These are phyloP conservation scores for Megaceryle torquata DNA, from an alignment of 2,113 vertebrate genomes.

Conservation along the genomic window DNA sequence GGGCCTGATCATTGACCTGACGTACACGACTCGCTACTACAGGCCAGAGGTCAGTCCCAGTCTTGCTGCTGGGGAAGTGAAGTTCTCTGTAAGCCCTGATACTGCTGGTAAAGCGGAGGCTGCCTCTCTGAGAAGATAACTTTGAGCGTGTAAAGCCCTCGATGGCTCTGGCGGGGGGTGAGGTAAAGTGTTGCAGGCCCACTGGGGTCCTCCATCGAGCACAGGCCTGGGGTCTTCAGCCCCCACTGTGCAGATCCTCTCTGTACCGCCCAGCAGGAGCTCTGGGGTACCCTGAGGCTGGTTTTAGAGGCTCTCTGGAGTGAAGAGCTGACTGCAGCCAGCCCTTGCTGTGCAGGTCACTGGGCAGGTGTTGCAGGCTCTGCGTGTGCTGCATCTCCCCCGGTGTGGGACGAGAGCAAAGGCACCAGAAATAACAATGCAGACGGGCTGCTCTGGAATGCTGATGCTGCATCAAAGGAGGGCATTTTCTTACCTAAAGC, in stretches of 20 bases:
- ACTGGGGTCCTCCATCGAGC: accelerated
- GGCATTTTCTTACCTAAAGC: background rate
- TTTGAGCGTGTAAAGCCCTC: accelerated
- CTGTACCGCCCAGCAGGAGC: background rate
- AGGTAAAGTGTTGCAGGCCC: too few species aligned
- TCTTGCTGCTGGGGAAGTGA: accelerated
- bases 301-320: background rate
- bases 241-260: background rate
- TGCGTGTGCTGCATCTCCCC: accelerated
- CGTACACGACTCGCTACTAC: slow-evolving; percentile 87
- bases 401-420: background rate
- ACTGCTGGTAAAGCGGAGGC: background rate
- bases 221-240: background rate
- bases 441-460: background rate
- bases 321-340: background rate
- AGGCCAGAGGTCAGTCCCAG: slow-evolving; percentile 68
- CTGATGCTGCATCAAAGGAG: accelerated
- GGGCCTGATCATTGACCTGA: slow-evolving; percentile 89
- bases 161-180: background rate
- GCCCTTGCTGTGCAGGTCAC: background rate
- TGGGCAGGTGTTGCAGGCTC: background rate
- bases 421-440: background rate
- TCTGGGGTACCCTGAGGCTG: background rate
- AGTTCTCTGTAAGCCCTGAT: background rate
- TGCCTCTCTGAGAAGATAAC: background rate